Evolutionary conservation across 2,113 vertebrate genomes (phyloP).

Genomic region (Hypomesus transpacificus): DNA sequence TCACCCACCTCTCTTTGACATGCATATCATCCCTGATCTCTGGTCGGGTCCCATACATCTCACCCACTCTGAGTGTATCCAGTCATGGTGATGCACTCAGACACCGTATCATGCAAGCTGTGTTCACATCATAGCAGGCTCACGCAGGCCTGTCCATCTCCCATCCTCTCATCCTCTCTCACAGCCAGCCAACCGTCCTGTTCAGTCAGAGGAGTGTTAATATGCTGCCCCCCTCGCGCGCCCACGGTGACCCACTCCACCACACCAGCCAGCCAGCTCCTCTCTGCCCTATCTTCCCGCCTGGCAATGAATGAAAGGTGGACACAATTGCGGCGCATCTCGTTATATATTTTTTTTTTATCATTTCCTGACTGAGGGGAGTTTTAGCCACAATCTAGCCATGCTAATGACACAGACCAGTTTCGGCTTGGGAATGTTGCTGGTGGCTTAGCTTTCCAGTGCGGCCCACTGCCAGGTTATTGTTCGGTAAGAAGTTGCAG

Average conservation of each 20-base stretch:
- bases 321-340: not conserved
- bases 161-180: not conserved
- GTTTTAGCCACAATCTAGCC: not conserved
- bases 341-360: not conserved
- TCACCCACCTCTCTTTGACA: not conserved
- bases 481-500: too few relatives aligned
- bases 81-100: conserved; percentile 6
- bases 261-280: not conserved
- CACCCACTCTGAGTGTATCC: not conserved
- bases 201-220: conserved; percentile 10
- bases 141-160: too few relatives aligned
- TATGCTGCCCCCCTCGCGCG: conserved; percentile 12
- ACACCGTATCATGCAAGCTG: not conserved
- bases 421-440: too few relatives aligned
- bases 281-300: not conserved
- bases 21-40: conserved; percentile 10
- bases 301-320: not conserved
- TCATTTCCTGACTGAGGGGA: not conserved
- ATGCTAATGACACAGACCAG: not conserved
- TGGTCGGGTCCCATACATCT: conserved; percentile 1
- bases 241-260: not conserved
- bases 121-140: conserved; percentile 4
- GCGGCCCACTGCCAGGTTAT: too few relatives aligned
- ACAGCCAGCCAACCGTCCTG: not conserved
- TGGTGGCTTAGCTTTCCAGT: too few relatives aligned